Percentiles rank a stretch among this genome's conserved stretches.
These are phyloP conservation scores for Trididemnum miniatum DNA, from an alignment of 23 tunicate species.

Conservation along the genomic window DNA sequence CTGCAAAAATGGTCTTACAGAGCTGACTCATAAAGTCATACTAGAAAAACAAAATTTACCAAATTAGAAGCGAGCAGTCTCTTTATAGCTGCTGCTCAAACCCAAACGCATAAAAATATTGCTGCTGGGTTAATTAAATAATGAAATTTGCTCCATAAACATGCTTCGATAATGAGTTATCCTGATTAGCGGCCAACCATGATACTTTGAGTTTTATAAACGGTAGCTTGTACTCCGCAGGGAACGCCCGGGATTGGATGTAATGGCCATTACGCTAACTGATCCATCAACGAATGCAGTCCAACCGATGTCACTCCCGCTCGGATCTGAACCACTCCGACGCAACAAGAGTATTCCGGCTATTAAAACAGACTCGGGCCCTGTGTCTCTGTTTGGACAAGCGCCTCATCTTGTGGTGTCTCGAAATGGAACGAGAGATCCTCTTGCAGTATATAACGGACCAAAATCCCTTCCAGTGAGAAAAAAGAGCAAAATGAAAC, in stretches of 20 bases:
- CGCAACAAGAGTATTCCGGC: conserved; percentile 44
- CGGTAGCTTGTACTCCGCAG: no score
- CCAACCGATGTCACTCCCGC: conserved; percentile 26
- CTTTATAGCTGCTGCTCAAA: no score
- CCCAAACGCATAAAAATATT: no score
- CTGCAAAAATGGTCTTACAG: no score
- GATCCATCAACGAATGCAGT: conserved; percentile 46
- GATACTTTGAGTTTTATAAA: no score
- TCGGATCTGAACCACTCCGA: not conserved
- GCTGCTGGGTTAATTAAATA: no score
- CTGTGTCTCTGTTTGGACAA: conserved; percentile 24
- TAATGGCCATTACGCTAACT: conserved; percentile 45
- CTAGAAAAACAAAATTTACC: no score
- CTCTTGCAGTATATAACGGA: not conserved
- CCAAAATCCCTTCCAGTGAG: conserved; percentile 12
- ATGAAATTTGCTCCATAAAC: no score
- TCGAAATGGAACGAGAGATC: conserved; percentile 42
- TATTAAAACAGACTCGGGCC: conserved; percentile 4
- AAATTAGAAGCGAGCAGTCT: no score
- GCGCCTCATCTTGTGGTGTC: conserved; percentile 64
- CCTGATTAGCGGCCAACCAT: no score
- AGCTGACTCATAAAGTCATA: no score
- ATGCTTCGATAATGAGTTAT: no score
- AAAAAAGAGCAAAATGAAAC: not conserved
- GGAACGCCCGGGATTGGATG: conserved; percentile 36